phyloP scores from a whole-genome alignment of 2,797 vertebrate genomes.

The Coranthus polyacanthus region DNA sequence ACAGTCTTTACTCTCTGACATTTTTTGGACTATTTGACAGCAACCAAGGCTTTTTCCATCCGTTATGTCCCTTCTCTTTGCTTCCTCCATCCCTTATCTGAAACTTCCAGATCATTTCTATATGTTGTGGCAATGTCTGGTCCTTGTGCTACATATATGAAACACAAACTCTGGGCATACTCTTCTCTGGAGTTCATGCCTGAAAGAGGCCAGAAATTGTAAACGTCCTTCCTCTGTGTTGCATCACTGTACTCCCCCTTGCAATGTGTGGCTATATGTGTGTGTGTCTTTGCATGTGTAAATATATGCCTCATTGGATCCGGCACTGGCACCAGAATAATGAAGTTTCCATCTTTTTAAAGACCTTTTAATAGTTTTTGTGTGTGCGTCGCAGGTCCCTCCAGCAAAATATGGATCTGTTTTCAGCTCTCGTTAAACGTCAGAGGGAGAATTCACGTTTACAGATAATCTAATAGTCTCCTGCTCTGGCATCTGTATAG shows the following conservation, averaged over 20 bases:
- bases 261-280: constrained; percentile 1
- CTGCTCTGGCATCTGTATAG: constrained; percentile 59
- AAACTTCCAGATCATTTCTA: no score
- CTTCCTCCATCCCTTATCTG: no score
- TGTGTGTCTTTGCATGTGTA: constrained; percentile 13
- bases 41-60: no score
- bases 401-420: constrained; percentile 61
- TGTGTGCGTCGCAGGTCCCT: constrained; percentile 32
- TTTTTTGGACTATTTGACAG: no score
- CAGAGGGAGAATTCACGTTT: constrained; percentile 54
- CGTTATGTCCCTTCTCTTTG: no score
- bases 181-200: no score
- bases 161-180: not conserved
- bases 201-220: no score
- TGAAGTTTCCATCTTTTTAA: constrained; percentile 43
- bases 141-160: not conserved
- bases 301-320: constrained; percentile 9
- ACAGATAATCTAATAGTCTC: constrained; percentile 77
- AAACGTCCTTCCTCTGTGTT: not conserved
- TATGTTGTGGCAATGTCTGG: no score
- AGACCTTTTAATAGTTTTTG: constrained; percentile 48
- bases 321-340: constrained; percentile 41
- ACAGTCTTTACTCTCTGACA: no score
- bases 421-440: constrained; percentile 58
- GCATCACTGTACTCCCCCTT: not conserved